Base-by-base conservation (phyloP, 2,113 vertebrate species). In the Sebastes schlegelii region DNA sequence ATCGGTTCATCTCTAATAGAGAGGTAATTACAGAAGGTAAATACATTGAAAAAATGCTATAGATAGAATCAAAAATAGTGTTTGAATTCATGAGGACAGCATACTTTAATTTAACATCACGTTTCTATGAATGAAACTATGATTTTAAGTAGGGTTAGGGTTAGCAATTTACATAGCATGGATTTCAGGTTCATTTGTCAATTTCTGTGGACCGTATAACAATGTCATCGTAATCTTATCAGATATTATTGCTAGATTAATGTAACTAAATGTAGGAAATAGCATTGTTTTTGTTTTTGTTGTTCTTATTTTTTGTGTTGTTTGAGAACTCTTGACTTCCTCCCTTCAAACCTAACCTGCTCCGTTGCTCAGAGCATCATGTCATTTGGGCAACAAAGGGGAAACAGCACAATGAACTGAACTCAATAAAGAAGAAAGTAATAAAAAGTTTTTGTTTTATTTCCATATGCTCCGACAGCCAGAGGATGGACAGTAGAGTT, bases 401-500 rank as follows among this genome's bases (percentile, higher is more conserved):
- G 21, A 54, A 19, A 70, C 34, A 13, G 60, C 45, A 71, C 42
- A 43, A 66, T 7, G 45, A 70, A 23, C 14, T 21, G 26, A 16
- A 12, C 45, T 58, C 14, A 1, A 45, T 57, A 42, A 79, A 71
- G 26, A 17, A 21, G 12, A 49, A 42, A 1, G 4, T 12, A 3
- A 6, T 1, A 5, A 6, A 64, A 88, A 26, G 60, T 75, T 62
- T 80, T 7, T 19, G 34, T 61, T 43, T 77, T 54, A 34, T 71
- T 63, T 80, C 71, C 62, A 55, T 64, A 43, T 10, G 14, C 62
- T 61, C 51, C 8, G 70, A 72, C 78, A 77, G 76, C 34, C 7
- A 0, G 58, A 21, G 60, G 80, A 86, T 2, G 23, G 85, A 66
- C 85, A 61, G 72, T 5, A 0, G 83, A 70, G 63, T 83, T 88